Percentiles rank a stretch among this genome's conserved stretches.
phyloP scores from a whole-genome alignment of 2,797 vertebrate genomes.

The Triplophysa bombifrons region DNA sequence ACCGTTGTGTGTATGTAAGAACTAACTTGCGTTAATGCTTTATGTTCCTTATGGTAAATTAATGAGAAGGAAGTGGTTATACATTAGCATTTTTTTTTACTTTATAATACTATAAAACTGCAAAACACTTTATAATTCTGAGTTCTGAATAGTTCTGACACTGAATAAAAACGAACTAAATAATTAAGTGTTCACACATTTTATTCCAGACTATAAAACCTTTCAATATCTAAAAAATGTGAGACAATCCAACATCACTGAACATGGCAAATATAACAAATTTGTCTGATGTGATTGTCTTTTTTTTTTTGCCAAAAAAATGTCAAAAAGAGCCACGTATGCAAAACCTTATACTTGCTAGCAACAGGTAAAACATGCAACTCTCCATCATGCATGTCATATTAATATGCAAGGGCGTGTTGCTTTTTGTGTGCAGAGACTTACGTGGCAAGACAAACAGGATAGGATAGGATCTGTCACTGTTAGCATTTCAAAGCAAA shows the following conservation, averaged over 20 bases:
- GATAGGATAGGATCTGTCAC: not conserved
- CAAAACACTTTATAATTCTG: no score
- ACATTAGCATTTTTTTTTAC: no score
- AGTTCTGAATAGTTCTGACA: no score
- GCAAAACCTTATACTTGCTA: not conserved
- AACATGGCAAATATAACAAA: not conserved
- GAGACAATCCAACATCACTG: not conserved
- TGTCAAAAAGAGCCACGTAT: constrained; percentile 11
- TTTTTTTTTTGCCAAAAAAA: not conserved
- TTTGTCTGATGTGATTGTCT: not conserved
- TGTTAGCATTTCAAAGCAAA: constrained; percentile 1
- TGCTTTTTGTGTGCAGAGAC: not conserved
- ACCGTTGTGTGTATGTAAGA: not conserved
- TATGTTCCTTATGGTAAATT: not conserved
- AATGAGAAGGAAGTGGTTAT: not conserved
- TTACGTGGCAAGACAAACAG: not conserved
- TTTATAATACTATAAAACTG: no score
- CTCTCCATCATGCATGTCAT: not conserved
- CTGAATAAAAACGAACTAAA: no score
- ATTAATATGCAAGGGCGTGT: not conserved
- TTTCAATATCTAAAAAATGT: not conserved
- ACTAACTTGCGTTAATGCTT: no score
- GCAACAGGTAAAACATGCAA: not conserved
- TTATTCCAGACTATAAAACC: not conserved
- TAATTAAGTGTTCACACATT: not conserved